Evolutionary conservation across 1,140 invertebrate genomes (phyloP).

Genomic region (Sitobion miscanthi): DNA sequence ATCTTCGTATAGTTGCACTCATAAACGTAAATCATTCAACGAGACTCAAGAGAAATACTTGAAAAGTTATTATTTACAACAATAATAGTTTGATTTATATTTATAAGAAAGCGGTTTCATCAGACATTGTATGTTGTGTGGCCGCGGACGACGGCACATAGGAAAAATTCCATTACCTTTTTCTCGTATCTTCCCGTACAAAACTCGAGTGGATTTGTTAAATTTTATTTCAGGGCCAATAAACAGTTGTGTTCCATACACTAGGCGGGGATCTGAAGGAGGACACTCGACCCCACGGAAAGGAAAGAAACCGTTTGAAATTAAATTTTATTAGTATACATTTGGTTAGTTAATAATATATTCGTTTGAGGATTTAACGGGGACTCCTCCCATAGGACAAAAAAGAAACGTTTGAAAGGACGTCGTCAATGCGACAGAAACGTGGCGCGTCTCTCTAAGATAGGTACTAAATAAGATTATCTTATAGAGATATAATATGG

Average conservation of each 20-base stretch:
- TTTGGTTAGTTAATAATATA: background rate
- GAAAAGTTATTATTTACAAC: background rate
- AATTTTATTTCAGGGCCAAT: background rate
- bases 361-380: background rate
- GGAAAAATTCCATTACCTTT: background rate
- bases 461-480: background rate
- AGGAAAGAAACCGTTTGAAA: background rate
- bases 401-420: background rate
- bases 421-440: background rate
- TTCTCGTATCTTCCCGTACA: background rate
- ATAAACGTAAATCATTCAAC: background rate
- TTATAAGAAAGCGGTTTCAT: background rate
- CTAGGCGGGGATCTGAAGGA: background rate
- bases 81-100: conserved; percentile 13
- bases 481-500: background rate
- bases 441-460: background rate
- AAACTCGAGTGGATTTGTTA: background rate
- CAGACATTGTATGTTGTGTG: background rate
- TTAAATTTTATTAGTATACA: background rate
- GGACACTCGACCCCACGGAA: background rate
- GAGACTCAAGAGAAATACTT: background rate
- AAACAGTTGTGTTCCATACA: background rate
- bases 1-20: background rate
- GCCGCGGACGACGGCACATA: background rate
- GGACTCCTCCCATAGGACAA: background rate